phyloP scores from a whole-genome alignment of 1,140 invertebrate genomes.

The Trichonephila clavata region DNA sequence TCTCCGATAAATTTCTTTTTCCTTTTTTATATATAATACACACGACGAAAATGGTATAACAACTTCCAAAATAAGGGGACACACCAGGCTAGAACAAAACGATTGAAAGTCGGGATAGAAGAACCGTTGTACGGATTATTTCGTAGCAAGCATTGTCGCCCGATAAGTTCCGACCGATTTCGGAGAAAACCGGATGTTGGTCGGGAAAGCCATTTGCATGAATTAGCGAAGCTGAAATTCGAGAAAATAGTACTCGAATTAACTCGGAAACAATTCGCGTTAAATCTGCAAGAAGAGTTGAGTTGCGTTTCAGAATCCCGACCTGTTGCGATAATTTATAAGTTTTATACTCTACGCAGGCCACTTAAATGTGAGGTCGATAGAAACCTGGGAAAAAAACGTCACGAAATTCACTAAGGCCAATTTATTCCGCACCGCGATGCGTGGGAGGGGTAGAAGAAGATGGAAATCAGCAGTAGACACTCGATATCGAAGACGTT shows the following conservation, averaged over 20 bases:
- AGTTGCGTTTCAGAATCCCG: neutral
- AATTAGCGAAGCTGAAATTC: conserved; percentile 43
- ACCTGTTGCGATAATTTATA: conserved; percentile 39
- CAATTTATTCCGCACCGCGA: conserved; percentile 4
- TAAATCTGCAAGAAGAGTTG: conserved; percentile 29
- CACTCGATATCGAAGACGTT: neutral
- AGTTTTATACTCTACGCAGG: neutral
- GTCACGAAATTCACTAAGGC: neutral
- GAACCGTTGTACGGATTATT: neutral
- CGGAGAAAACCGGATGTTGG: conserved; percentile 39
- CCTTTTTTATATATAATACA: neutral
- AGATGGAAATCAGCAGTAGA: neutral
- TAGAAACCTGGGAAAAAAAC: neutral
- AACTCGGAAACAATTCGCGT: conserved; percentile 43
- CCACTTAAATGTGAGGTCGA: neutral
- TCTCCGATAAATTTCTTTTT: neutral
- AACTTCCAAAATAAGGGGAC: neutral
- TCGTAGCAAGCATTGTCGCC: neutral
- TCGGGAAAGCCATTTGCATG: conserved; percentile 39
- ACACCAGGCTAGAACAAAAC: neutral
- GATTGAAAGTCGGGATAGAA: neutral
- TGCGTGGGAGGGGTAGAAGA: neutral
- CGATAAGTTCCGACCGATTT: conserved; percentile 40
- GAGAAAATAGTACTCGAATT: conserved; percentile 44
- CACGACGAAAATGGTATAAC: neutral